These are phyloP conservation scores for Lepus timidus DNA, from an alignment of 2,113 vertebrate species.

Conservation along the genomic window DNA sequence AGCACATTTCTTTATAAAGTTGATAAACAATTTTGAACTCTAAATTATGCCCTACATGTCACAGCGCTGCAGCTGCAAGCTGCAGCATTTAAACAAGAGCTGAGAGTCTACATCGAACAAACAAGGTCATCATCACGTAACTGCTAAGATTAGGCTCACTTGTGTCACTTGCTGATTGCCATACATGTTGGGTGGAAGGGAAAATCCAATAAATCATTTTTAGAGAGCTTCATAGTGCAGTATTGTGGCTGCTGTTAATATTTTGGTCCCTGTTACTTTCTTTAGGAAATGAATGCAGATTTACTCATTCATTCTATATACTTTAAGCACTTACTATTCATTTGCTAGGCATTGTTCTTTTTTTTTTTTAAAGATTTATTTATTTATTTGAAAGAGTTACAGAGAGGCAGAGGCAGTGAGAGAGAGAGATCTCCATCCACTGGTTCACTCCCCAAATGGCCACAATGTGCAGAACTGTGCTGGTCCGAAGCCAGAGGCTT, in stretches of 20 bases:
- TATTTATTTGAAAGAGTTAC: too few relatives aligned
- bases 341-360: not conserved
- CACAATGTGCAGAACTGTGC: too few relatives aligned
- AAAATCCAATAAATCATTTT: not conserved
- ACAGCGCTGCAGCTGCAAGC: slow-evolving; percentile 14
- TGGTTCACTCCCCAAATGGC: too few relatives aligned
- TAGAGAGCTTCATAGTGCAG: not conserved
- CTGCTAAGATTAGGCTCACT: not conserved
- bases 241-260: not conserved
- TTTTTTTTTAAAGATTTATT: too few relatives aligned
- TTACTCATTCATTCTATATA: not conserved
- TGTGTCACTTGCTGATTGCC: slow-evolving; percentile 72
- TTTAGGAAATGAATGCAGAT: not conserved
- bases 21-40: slow-evolving; percentile 69
- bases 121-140: slow-evolving; percentile 64
- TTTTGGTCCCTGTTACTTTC: fast-evolving
- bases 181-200: slow-evolving; percentile 45
- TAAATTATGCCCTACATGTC: not conserved
- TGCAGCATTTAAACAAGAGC: slow-evolving; percentile 34
- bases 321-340: not conserved
- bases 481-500: too few relatives aligned
- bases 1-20: slow-evolving; percentile 46
- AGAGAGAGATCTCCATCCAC: too few relatives aligned
- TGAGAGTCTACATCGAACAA: slow-evolving; percentile 40
- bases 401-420: too few relatives aligned